Conservation (phyloP, 2,888 invertebrate genomes). For the Rhagonycha fulva region DNA sequence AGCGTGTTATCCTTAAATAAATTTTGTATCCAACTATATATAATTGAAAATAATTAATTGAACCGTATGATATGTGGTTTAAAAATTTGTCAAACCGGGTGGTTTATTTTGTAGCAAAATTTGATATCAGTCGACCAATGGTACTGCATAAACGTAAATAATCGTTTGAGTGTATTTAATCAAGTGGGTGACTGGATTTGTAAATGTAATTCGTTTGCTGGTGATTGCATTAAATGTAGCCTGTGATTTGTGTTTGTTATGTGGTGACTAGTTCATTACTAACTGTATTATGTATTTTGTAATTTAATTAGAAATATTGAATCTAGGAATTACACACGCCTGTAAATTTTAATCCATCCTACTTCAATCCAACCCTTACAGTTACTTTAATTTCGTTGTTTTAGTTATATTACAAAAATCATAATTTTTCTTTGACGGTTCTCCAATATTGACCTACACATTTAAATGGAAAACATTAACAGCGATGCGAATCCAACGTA, state of each 20-base stretch:
- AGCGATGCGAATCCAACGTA: not conserved
- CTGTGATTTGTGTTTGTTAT: constrained; percentile 42
- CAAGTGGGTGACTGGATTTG: constrained; percentile 39
- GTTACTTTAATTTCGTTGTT: not conserved
- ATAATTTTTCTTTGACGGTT: not conserved
- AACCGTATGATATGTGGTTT: constrained; percentile 15
- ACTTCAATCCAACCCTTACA: not conserved
- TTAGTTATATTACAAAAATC: not conserved
- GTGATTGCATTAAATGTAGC: constrained; percentile 41
- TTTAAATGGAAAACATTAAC: not conserved
- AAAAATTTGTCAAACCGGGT: constrained; percentile 35
- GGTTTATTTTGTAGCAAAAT: constrained; percentile 40
- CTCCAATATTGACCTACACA: not conserved
- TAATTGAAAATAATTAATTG: constrained; percentile 1
- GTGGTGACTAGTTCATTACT: constrained; percentile 39
- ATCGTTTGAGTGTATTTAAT: constrained; percentile 17
- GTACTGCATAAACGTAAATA: not conserved
- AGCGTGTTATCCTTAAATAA: not conserved
- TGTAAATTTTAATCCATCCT: not conserved
- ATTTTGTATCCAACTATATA: not conserved
- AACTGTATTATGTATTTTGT: constrained; percentile 32
- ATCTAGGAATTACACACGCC: not conserved
- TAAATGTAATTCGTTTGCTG: constrained; percentile 40
- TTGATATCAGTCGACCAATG: constrained; percentile 33
- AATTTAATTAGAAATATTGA: constrained; percentile 30